Conservation (phyloP, 2,113 vertebrate genomes). For the Psammodynastes pulverulentus region DNA sequence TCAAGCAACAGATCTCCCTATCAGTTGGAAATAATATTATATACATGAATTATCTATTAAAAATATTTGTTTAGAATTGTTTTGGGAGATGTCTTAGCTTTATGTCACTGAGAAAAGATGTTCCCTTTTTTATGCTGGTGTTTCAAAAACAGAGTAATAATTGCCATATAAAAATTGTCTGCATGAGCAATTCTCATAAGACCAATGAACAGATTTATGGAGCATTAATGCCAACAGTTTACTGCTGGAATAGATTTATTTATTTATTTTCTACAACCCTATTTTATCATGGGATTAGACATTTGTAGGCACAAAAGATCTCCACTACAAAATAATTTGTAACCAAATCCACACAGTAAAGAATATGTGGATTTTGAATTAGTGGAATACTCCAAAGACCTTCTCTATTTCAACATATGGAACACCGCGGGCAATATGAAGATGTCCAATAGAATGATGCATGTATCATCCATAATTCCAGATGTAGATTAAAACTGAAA, state of each 20-base stretch:
- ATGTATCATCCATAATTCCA: neutral
- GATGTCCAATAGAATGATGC: neutral
- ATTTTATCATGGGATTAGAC: constrained; percentile 42
- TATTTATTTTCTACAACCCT: constrained; percentile 36
- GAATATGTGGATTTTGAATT: neutral
- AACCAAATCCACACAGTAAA: neutral
- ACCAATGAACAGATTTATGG: constrained; percentile 64
- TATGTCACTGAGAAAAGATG: constrained; percentile 43
- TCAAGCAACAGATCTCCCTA: constrained; percentile 55
- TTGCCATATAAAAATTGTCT: constrained; percentile 66
- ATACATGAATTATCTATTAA: constrained; percentile 58
- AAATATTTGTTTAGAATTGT: constrained; percentile 46
- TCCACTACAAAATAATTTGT: neutral
- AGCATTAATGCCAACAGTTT: constrained; percentile 45
- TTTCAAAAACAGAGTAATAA: constrained; percentile 63
- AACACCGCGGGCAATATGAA: neutral
- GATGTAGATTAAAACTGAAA: neutral
- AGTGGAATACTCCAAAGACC: neutral
- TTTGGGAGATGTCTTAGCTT: constrained; percentile 47
- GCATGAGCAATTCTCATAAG: constrained; percentile 57
- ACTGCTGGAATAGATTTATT: constrained; percentile 47
- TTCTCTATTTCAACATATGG: neutral
- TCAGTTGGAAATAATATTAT: constrained; percentile 50
- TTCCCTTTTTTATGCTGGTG: constrained; percentile 45
- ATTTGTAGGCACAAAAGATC: neutral